Base-by-base conservation (phyloP, 2,888 invertebrate species). In the Baccha elongata region DNA sequence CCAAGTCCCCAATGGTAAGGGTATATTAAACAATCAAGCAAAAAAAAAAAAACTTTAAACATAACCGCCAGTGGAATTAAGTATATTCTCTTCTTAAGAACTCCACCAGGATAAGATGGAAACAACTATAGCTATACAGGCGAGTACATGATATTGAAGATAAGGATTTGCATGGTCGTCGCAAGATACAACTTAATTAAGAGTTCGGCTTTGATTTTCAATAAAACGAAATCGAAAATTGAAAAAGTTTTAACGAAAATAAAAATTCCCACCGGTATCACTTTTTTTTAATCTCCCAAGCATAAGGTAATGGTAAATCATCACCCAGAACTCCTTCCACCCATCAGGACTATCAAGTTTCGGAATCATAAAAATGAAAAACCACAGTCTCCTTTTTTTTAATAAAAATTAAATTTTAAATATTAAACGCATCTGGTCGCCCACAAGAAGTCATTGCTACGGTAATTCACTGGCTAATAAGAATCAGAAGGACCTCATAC, bases 361-460 rank as follows among this genome's bases (percentile, higher is more conserved):
- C 79, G 29, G n/a, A 52, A 52, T 64, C 64, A n/a, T 53, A 62
- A 52, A 64, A 64, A 23, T 19, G 44, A 64, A 23, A n/a, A 60
- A 48, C 50, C 21, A 17, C 74, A 53, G 65, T 40, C 21, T 15
- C 3, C 15, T 40, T 53, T 58, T 58, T 69, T 72, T 83, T 83
- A 83, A 76, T 83, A 83, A 83, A 83, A 83, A 83, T 83, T 83
- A 76, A 83, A 83, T 83, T 83, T 83, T 78, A 83, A 83, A 83
- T 83, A 83, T 83, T 83, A 78, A 83, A 83, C 83, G 83, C 83
- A 83, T 83, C 78, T 83, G 83, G 64, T 83, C 29, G 73, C 58
- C 68, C 78, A 42, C 83, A 73, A 83, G 65, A 68, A 76, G 72
- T 73, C 78, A 83, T 83, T 80, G 69, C 69, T 62, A 48, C 55